These are phyloP conservation scores for Mirounga angustirostris DNA, from an alignment of 2,113 vertebrate species.

Conservation along the genomic window DNA sequence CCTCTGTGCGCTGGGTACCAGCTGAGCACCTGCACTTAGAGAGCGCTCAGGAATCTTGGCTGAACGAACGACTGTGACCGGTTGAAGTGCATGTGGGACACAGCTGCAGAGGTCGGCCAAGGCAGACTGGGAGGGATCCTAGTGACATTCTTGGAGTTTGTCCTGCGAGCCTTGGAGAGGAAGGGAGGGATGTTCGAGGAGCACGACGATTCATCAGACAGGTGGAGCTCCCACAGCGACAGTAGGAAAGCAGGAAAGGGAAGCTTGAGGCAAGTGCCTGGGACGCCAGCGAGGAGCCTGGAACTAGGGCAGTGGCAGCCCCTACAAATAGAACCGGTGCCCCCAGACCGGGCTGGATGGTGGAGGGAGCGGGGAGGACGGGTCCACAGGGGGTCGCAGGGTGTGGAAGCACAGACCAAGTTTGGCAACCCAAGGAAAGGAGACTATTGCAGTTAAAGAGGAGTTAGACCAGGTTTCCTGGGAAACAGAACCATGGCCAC, in stretches of 20 bases:
- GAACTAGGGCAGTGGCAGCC: too few relatives aligned
- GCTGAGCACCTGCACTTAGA: not conserved
- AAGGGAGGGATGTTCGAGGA: not conserved
- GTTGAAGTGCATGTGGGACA: too few relatives aligned
- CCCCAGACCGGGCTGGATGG: not conserved
- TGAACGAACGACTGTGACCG: rapidly evolving
- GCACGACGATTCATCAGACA: not conserved
- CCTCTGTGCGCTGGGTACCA: not conserved
- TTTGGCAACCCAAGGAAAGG: not conserved
- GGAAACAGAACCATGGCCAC: not conserved
- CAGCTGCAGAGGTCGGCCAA: too few relatives aligned
- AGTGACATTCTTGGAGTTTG: not conserved
- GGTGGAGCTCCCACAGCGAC: not conserved
- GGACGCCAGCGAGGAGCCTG: rapidly evolving
- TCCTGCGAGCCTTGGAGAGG: not conserved
- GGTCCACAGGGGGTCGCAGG: not conserved
- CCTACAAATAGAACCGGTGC: not conserved
- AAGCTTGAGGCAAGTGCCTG: rapidly evolving
- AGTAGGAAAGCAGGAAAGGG: not conserved
- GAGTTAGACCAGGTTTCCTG: not conserved
- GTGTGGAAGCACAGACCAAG: too few relatives aligned
- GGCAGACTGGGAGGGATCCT: not conserved
- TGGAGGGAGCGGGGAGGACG: rapidly evolving
- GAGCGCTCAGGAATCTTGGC: not conserved
- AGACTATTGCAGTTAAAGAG: too few relatives aligned